Conservation (phyloP, 2,797 vertebrate species). For the Falco novaeseelandiae region DNA sequence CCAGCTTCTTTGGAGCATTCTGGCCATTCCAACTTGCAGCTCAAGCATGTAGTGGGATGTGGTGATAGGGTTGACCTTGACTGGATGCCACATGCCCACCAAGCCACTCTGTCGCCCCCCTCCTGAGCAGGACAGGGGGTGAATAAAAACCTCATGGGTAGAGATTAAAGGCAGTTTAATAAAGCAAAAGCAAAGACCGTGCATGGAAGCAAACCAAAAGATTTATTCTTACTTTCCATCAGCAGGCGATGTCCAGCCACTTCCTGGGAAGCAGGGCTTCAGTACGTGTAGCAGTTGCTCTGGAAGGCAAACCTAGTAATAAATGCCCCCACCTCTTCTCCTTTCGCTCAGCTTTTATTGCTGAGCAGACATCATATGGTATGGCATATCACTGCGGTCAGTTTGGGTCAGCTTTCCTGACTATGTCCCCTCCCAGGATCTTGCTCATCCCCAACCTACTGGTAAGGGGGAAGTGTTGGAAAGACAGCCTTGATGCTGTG, state of each 20-base stretch:
- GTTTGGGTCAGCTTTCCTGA: background rate
- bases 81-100: background rate
- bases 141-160: background rate
- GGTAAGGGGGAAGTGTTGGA: background rate
- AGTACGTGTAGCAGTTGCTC: background rate
- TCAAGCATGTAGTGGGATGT: rapidly evolving
- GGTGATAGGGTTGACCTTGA: background rate
- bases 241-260: background rate
- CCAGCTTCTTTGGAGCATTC: background rate
- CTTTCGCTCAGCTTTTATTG: background rate
- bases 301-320: background rate
- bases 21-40: background rate
- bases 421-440: background rate
- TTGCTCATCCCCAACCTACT: background rate
- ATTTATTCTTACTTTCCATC: constrained; percentile 15
- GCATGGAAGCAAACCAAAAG: background rate
- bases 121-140: background rate
- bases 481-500: background rate
- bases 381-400: background rate
- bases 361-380: background rate
- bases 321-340: background rate
- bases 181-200: background rate
- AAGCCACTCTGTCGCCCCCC: background rate
- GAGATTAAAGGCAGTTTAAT: background rate
- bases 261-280: background rate